phyloP scores from a whole-genome alignment of 2,888 invertebrate genomes.

The Meloe dianella region DNA sequence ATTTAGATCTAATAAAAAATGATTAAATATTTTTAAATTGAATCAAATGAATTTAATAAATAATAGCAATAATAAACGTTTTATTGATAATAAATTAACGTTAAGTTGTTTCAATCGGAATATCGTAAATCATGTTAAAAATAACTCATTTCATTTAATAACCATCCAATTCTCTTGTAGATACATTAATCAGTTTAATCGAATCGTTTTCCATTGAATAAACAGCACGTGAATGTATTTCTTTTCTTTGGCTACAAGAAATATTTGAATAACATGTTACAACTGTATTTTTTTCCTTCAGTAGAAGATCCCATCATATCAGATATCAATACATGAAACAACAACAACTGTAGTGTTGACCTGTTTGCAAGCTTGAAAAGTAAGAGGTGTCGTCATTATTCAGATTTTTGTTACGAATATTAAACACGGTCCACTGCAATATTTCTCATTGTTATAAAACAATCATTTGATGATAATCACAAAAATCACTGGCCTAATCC shows the following conservation, averaged over 20 bases:
- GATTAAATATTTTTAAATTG: background rate
- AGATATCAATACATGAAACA: background rate
- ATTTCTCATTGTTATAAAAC: background rate
- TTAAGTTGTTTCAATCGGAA: background rate
- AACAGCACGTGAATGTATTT: background rate
- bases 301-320: background rate
- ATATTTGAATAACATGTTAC: background rate
- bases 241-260: background rate
- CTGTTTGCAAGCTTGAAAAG: background rate
- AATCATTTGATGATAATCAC: background rate
- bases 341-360: background rate
- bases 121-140: background rate
- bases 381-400: background rate
- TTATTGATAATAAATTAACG: background rate
- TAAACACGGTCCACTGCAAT: background rate
- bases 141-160: background rate
- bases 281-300: background rate
- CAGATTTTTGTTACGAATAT: too few relatives aligned
- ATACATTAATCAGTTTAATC: background rate
- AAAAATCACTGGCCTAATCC: slow-evolving; percentile 2
- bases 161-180: background rate
- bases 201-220: background rate
- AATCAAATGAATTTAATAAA: background rate
- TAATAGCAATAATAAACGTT: background rate
- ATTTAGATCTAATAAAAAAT: background rate